Percentiles rank a stretch among this genome's conserved stretches.
phyloP scores from a whole-genome alignment of 1,140 invertebrate species.

The Camponotus vicinus region DNA sequence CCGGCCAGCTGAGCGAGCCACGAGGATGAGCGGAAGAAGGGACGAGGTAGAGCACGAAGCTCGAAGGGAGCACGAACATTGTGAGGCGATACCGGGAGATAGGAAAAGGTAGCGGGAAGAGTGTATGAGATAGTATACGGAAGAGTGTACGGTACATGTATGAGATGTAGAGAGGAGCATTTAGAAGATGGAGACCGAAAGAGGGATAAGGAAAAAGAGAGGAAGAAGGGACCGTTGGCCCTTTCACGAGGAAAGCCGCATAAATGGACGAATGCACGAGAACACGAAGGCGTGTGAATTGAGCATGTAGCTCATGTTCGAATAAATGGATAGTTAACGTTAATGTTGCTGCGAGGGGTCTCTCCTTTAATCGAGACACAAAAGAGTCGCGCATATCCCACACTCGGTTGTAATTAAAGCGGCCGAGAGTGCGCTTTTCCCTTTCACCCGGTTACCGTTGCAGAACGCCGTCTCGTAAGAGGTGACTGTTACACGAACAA shows the following conservation, averaged over 20 bases:
- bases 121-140: background rate
- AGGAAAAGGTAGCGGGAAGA: conserved; percentile 39
- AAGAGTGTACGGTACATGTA: conserved; percentile 9
- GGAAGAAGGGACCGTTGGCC: conserved; percentile 31
- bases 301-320: conserved; percentile 57
- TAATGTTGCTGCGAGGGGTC: conserved; percentile 38
- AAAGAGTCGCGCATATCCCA: conserved; percentile 51
- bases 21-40: conserved; percentile 33
- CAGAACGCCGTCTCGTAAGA: conserved; percentile 23
- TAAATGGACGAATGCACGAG: conserved; percentile 42
- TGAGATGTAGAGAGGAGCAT: conserved; percentile 22
- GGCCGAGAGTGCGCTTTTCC: conserved; percentile 28
- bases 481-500: conserved; percentile 40
- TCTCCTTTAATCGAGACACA: conserved; percentile 56
- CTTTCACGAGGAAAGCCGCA: conserved; percentile 36
- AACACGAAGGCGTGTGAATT: conserved; percentile 55
- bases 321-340: conserved; percentile 55
- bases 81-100: conserved; percentile 25
- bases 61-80: conserved; percentile 18
- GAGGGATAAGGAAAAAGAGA: background rate
- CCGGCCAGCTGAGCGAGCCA: conserved; percentile 48
- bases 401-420: conserved; percentile 54
- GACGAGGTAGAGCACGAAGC: conserved; percentile 24
- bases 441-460: conserved; percentile 53
- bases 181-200: conserved; percentile 6